Evolutionary conservation across 2,797 vertebrate genomes (phyloP).

Genomic region (Mormyrops attenuatus): DNA sequence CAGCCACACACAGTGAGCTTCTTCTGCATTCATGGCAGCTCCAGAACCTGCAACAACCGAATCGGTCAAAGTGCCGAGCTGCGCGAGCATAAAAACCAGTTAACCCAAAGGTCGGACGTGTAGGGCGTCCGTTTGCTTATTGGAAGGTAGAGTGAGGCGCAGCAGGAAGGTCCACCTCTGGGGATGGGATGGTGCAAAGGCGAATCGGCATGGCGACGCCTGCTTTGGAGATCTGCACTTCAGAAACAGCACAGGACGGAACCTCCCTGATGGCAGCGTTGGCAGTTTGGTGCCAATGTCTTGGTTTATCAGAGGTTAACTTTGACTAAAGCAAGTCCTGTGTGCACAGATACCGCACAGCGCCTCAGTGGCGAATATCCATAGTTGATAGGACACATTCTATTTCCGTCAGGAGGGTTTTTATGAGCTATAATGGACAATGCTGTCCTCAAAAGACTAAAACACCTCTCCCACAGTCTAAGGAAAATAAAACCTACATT

Average conservation of each 20-base stretch:
- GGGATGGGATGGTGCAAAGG: slow-evolving; percentile 61
- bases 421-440: background rate
- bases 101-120: slow-evolving; percentile 99
- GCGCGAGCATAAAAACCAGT: slow-evolving; percentile 98
- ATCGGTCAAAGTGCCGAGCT: slow-evolving; percentile 99
- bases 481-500: background rate
- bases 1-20: slow-evolving; percentile 69
- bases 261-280: slow-evolving; percentile 29
- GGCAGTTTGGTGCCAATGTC: background rate
- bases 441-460: background rate
- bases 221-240: slow-evolving; percentile 65
- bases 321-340: background rate
- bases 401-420: background rate
- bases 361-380: background rate
- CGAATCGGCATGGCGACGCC: slow-evolving; percentile 74
- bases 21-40: slow-evolving; percentile 92
- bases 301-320: slow-evolving; percentile 2
- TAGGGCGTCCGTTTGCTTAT: slow-evolving; percentile 97
- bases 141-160: slow-evolving; percentile 76
- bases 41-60: slow-evolving; percentile 98
- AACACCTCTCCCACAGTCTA: background rate
- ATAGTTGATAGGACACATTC: background rate
- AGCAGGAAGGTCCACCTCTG: slow-evolving; percentile 73
- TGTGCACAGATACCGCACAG: background rate
- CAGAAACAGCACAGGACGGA: slow-evolving; percentile 42